Percentiles rank a stretch among this genome's conserved stretches.
phyloP scores from a whole-genome alignment of 53 echinoderm and acorn worm genomes.

The Crossaster papposus region DNA sequence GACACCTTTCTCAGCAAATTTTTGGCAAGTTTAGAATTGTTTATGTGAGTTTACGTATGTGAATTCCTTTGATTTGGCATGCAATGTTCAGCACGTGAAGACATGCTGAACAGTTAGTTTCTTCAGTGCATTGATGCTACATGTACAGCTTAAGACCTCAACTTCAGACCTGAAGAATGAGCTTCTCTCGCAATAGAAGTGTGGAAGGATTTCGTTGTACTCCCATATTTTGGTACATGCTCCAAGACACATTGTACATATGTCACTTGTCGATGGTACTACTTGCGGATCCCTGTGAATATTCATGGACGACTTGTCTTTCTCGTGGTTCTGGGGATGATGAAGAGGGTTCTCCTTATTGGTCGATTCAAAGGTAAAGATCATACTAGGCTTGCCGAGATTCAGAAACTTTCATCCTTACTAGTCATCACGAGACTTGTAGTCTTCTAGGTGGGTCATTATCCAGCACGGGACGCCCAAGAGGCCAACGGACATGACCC shows the following conservation, averaged over 20 bases:
- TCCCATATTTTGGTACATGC: not conserved
- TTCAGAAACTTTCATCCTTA: conserved; percentile 2
- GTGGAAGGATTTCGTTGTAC: too few species aligned
- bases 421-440: conserved; percentile 78
- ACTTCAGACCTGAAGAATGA: not conserved
- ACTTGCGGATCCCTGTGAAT: not conserved
- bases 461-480: conserved; percentile 81
- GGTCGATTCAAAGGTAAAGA: not conserved
- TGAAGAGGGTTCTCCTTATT: not conserved
- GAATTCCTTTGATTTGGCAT: not conserved
- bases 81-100: not conserved
- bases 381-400: conserved; percentile 17
- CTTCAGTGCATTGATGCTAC: not conserved
- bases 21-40: not conserved
- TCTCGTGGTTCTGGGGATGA: not conserved
- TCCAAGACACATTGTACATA: not conserved
- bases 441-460: conserved; percentile 83
- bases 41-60: not conserved
- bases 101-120: not conserved
- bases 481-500: conserved; percentile 59
- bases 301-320: not conserved
- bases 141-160: not conserved
- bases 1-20: not conserved
- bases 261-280: not conserved
- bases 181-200: not conserved